These are phyloP conservation scores for Lithophane ornitopus DNA, from an alignment of 2,888 invertebrate species.

Conservation along the genomic window DNA sequence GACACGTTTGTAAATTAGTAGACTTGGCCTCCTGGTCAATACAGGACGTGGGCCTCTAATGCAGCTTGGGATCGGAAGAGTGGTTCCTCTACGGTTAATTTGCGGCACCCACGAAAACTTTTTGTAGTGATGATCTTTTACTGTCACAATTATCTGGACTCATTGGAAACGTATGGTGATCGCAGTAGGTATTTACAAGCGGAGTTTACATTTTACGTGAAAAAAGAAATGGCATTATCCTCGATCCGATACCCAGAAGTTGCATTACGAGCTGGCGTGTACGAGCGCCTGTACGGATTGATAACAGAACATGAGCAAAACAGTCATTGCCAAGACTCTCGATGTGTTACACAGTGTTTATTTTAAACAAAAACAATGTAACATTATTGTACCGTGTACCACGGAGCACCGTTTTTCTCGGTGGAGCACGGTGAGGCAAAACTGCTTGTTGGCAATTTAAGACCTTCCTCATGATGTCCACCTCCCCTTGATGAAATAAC, in stretches of 20 bases:
- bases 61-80: too few species aligned
- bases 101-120: neutral
- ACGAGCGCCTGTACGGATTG: neutral
- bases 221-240: neutral
- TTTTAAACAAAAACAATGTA: conserved; percentile 1
- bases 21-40: too few species aligned
- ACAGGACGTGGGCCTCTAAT: neutral
- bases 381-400: neutral
- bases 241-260: neutral
- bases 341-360: neutral
- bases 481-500: neutral
- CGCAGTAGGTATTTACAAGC: neutral
- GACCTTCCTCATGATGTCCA: neutral
- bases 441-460: neutral
- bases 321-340: neutral
- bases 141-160: neutral
- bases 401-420: neutral
- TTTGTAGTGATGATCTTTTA: too few species aligned
- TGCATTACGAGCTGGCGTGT: neutral
- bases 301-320: neutral
- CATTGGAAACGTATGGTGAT: neutral
- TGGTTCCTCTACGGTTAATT: neutral
- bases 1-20: too few species aligned
- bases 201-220: neutral
- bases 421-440: neutral